These are phyloP conservation scores for Halesus radiatus DNA, from an alignment of 1,140 invertebrate species.

Conservation along the genomic window DNA sequence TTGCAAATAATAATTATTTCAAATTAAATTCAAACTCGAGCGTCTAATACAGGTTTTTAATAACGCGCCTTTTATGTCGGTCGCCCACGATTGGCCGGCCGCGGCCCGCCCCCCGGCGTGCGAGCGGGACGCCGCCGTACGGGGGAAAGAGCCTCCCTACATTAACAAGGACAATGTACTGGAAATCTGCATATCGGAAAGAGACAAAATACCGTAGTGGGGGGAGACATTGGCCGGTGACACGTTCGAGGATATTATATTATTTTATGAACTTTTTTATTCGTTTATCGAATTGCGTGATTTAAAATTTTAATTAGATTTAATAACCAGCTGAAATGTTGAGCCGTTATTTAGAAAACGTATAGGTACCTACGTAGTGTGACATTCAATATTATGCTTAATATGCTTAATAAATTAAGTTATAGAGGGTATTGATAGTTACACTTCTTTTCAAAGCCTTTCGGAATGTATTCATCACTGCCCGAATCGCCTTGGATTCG, in stretches of 20 bases:
- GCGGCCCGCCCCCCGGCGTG: conserved; percentile 67
- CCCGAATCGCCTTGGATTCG: too few relatives aligned
- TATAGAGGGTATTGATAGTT: too few relatives aligned
- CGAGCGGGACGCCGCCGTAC: conserved; percentile 67
- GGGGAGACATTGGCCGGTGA: conserved; percentile 14
- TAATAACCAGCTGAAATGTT: too few relatives aligned
- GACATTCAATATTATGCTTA: too few relatives aligned
- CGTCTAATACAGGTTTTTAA: conserved; percentile 65
- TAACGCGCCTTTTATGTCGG: conserved; percentile 70
- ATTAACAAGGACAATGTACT: conserved; percentile 34
- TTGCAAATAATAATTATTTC: conserved; percentile 71
- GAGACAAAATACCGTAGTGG: conserved; percentile 21
- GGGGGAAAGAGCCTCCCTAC: conserved; percentile 63
- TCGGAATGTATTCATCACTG: too few relatives aligned
- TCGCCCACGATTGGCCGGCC: conserved; percentile 66
- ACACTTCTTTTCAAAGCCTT: too few relatives aligned
- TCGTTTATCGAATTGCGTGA: background rate
- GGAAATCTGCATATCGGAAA: conserved; percentile 34
- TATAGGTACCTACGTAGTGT: too few relatives aligned
- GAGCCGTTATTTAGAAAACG: too few relatives aligned
- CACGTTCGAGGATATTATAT: background rate
- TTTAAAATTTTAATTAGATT: background rate
- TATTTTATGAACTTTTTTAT: background rate
- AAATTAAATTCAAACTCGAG: conserved; percentile 57
- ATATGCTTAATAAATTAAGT: too few relatives aligned